Evolutionary conservation across 2,888 invertebrate genomes (phyloP).

Genomic region (Tetragonisca angustula): DNA sequence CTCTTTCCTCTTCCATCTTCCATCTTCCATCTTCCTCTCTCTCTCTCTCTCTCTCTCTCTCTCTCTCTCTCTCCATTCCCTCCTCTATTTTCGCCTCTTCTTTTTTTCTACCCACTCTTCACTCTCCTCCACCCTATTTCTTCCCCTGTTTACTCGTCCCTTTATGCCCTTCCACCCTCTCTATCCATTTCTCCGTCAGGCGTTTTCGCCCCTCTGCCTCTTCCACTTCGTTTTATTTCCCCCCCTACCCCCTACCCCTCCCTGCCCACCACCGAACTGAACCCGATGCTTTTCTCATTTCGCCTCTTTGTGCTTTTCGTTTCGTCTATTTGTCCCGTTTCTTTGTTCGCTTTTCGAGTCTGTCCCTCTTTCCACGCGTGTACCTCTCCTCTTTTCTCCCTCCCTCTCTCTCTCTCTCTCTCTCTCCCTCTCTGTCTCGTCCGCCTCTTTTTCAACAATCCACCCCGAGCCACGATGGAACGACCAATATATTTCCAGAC

Average conservation of each 20-base stretch:
- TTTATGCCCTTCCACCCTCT: neutral
- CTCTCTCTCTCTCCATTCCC: constrained; percentile 3
- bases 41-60: too few relatives aligned
- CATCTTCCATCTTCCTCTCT: too few relatives aligned
- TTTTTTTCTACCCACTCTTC: neutral
- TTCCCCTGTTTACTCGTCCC: constrained; percentile 16
- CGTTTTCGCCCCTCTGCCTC: too few relatives aligned
- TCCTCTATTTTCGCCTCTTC: neutral
- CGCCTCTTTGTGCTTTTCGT: constrained; percentile 11
- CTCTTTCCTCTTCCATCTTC: neutral
- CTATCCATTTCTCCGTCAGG: neutral
- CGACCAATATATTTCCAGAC: constrained; percentile 60
- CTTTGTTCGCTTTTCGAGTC: constrained; percentile 15
- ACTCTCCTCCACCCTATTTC: neutral
- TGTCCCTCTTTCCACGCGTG: neutral
- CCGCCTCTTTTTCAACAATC: constrained; percentile 6
- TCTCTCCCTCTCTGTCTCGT: neutral
- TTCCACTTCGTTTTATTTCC: neutral
- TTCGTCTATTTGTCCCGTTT: constrained; percentile 17
- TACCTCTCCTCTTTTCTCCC: neutral
- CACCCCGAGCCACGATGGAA: constrained; percentile 27
- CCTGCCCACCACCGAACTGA: neutral
- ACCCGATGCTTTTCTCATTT: constrained; percentile 23
- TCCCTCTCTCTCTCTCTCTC: neutral
- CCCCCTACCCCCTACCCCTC: too few relatives aligned